Evolutionary conservation across 2,113 vertebrate genomes (phyloP).

Genomic region (Tonatia bakeri): DNA sequence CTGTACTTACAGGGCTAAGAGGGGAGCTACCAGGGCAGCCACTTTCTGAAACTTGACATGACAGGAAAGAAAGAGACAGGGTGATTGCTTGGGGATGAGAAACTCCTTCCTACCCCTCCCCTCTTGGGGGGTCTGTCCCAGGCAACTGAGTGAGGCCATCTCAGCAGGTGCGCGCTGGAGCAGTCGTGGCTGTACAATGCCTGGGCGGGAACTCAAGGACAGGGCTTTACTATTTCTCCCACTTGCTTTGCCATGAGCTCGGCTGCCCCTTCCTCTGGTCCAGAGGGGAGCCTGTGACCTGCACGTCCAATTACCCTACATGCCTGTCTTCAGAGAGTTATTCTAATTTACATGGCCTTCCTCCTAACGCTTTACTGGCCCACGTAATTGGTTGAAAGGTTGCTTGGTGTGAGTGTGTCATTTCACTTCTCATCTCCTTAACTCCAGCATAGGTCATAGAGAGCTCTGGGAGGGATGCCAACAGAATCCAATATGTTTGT

Average conservation of each 20-base stretch:
- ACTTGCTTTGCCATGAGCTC: not conserved
- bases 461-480: constrained; percentile 52
- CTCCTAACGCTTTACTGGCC: not conserved
- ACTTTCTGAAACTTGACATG: not conserved
- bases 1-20: not conserved
- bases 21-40: not conserved
- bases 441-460: not conserved
- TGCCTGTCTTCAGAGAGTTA: not conserved
- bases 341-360: not conserved
- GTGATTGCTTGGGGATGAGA: not conserved
- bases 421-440: constrained; percentile 12
- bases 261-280: not conserved
- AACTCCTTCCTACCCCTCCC: not conserved
- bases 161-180: not conserved
- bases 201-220: not conserved
- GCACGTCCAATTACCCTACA: not conserved
- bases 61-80: not conserved
- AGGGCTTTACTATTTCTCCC: not conserved
- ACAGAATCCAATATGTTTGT: constrained; percentile 21
- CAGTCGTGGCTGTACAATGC: not conserved
- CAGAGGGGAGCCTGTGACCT: not conserved
- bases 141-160: not conserved
- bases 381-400: not conserved
- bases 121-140: not conserved
- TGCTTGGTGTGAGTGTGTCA: not conserved